Conservation (phyloP, 2,113 vertebrate genomes). For the Scomber japonicus region DNA sequence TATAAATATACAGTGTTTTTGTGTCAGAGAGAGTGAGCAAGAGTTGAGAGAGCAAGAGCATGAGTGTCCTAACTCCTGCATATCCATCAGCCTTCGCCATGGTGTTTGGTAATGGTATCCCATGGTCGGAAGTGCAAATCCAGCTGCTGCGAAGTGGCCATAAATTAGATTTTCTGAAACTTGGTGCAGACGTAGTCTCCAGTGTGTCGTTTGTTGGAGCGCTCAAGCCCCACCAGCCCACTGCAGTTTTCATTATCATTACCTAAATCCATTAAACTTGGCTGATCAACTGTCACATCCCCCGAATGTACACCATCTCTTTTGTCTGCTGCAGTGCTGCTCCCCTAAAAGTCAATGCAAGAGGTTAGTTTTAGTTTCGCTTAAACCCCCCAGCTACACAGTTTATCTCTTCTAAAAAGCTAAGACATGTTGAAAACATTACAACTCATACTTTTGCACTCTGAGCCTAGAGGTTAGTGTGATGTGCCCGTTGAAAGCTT, state of each 20-base stretch:
- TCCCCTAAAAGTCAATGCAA: not conserved
- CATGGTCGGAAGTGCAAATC: slow-evolving; percentile 84
- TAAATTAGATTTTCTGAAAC: slow-evolving; percentile 83
- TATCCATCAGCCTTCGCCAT: slow-evolving; percentile 48
- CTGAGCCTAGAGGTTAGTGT: slow-evolving; percentile 64
- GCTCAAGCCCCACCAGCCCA: slow-evolving; percentile 24
- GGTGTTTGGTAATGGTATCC: slow-evolving; percentile 83
- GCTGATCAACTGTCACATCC: slow-evolving; percentile 47
- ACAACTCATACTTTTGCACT: slow-evolving; percentile 58
- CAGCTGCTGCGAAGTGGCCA: slow-evolving; percentile 80
- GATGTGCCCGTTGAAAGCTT: slow-evolving; percentile 76
- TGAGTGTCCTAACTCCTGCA: slow-evolving; percentile 32
- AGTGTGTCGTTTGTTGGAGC: slow-evolving; percentile 63
- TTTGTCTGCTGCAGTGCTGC: slow-evolving; percentile 7
- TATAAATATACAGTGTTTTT: slow-evolving; percentile 35
- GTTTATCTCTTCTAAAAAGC: slow-evolving; percentile 63
- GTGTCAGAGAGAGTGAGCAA: not conserved
- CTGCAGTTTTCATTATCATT: slow-evolving; percentile 66
- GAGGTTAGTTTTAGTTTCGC: slow-evolving; percentile 13
- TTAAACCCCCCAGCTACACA: slow-evolving; percentile 36
- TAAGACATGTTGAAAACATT: slow-evolving; percentile 73
- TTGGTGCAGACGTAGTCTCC: slow-evolving; percentile 72
- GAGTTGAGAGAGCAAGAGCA: slow-evolving; percentile 11
- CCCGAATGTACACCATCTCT: slow-evolving; percentile 23
- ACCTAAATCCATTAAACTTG: slow-evolving; percentile 67